Evolutionary conservation across 2,888 invertebrate species (phyloP).

Genomic region (Latheticus oryzae): DNA sequence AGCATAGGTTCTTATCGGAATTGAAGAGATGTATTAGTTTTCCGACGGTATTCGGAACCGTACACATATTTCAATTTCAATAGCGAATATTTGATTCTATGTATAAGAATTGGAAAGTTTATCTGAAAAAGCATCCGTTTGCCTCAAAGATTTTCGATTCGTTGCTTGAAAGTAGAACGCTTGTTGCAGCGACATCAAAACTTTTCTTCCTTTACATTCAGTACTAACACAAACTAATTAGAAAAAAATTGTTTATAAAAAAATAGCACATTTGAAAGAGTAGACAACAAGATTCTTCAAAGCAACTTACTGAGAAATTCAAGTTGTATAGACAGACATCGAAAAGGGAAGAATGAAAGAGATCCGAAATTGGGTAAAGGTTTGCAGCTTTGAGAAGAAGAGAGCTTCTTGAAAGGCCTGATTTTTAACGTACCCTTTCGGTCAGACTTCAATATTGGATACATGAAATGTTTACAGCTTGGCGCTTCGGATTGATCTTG

Average conservation of each 20-base stretch:
- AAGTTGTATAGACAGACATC: slow-evolving; percentile 53
- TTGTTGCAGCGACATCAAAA: slow-evolving; percentile 25
- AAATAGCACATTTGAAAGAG: slow-evolving; percentile 19
- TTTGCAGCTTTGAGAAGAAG: slow-evolving; percentile 48
- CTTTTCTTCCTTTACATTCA: no score
- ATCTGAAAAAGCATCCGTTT: slow-evolving; percentile 57
- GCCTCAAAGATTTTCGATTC: slow-evolving; percentile 55
- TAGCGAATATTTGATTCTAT: slow-evolving; percentile 57
- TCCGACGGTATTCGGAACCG: slow-evolving; percentile 42
- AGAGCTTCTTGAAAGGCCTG: slow-evolving; percentile 44
- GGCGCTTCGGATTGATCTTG: slow-evolving; percentile 53
- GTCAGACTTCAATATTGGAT: slow-evolving; percentile 52
- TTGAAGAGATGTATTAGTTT: slow-evolving; percentile 33
- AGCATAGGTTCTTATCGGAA: slow-evolving; percentile 19
- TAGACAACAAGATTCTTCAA: slow-evolving; percentile 1
- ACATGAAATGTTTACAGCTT: slow-evolving; percentile 59
- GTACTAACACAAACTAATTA: no score
- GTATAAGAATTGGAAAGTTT: slow-evolving; percentile 57
- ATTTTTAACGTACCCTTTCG: slow-evolving; percentile 51
- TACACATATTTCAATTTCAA: slow-evolving; percentile 60
- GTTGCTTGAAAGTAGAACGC: slow-evolving; percentile 33
- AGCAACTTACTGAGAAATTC: slow-evolving; percentile 56
- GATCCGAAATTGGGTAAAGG: slow-evolving; percentile 53
- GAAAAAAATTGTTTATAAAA: slow-evolving; percentile 23
- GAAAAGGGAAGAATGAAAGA: slow-evolving; percentile 49